phyloP scores from a whole-genome alignment of 2,888 invertebrate genomes.

The Drosophila rellima region DNA sequence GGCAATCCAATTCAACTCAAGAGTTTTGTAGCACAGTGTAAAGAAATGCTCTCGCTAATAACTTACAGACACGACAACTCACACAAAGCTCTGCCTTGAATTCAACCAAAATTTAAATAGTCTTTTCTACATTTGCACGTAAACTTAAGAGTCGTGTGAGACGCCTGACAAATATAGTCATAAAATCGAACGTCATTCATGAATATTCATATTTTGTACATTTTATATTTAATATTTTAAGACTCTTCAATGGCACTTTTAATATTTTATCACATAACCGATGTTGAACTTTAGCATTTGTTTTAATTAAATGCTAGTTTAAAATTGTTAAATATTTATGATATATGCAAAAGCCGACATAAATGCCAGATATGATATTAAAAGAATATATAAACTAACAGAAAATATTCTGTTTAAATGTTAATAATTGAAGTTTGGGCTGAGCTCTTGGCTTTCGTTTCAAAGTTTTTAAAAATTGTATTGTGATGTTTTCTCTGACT shows the following conservation, averaged over 20 bases:
- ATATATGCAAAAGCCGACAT: neutral
- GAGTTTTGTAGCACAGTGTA: conserved; percentile 17
- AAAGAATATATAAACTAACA: neutral
- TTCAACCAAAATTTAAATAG: neutral
- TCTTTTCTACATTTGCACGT: conserved; percentile 1
- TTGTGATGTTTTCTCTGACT: neutral
- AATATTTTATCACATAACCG: neutral
- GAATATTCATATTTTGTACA: neutral
- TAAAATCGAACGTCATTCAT: neutral
- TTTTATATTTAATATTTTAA: neutral
- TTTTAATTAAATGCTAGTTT: neutral
- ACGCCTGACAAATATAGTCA: neutral
- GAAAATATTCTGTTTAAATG: neutral
- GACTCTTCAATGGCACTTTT: neutral
- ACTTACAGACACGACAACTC: conserved; percentile 44
- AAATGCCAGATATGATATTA: neutral
- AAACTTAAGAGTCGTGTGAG: neutral
- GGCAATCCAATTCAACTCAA: conserved; percentile 8
- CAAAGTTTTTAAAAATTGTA: neutral
- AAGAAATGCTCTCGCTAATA: conserved; percentile 45
- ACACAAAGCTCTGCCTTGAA: conserved; percentile 14
- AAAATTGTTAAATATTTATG: neutral
- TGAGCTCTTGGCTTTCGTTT: neutral
- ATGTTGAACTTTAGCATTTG: neutral
- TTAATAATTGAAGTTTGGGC: neutral